Conservation (phyloP, 2,888 invertebrate genomes). For the Cephus pulcher region DNA sequence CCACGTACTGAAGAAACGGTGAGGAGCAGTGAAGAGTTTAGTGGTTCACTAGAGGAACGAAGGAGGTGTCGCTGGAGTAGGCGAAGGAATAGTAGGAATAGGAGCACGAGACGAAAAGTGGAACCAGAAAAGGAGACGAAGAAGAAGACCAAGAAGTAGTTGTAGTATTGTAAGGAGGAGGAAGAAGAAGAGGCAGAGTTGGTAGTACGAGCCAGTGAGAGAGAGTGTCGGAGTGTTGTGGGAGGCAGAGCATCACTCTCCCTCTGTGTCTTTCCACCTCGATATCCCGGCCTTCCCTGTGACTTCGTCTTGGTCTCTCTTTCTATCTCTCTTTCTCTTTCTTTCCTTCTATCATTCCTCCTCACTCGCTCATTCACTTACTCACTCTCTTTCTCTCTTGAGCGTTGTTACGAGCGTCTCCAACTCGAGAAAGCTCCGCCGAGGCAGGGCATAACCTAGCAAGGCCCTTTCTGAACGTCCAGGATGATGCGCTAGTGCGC, state of each 20-base stretch:
- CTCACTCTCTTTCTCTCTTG: not conserved
- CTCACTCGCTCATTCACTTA: not conserved
- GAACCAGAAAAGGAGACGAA: constrained; percentile 9
- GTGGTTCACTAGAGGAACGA: constrained; percentile 21
- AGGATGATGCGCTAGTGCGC: not conserved
- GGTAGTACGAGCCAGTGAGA: constrained; percentile 7
- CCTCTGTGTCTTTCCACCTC: too few relatives aligned
- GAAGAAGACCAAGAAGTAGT: constrained; percentile 10
- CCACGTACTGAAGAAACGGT: not conserved
- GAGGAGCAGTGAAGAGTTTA: not conserved
- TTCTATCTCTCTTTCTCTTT: constrained; percentile 11
- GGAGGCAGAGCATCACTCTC: constrained; percentile 2
- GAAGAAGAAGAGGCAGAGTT: constrained; percentile 10
- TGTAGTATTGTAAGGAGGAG: constrained; percentile 13
- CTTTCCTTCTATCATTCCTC: not conserved
- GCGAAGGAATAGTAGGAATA: too few relatives aligned
- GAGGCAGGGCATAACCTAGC: constrained; percentile 6
- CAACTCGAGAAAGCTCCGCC: not conserved
- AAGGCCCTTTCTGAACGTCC: not conserved
- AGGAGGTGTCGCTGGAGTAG: constrained; percentile 11
- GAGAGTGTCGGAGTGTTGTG: constrained; percentile 19
- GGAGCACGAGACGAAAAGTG: not conserved
- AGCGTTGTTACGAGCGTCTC: not conserved
- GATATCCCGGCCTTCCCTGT: too few relatives aligned
- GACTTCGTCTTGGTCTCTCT: constrained; percentile 16